Evolutionary conservation across 2,888 invertebrate genomes (phyloP).

Genomic region (Salpingus planirostris): DNA sequence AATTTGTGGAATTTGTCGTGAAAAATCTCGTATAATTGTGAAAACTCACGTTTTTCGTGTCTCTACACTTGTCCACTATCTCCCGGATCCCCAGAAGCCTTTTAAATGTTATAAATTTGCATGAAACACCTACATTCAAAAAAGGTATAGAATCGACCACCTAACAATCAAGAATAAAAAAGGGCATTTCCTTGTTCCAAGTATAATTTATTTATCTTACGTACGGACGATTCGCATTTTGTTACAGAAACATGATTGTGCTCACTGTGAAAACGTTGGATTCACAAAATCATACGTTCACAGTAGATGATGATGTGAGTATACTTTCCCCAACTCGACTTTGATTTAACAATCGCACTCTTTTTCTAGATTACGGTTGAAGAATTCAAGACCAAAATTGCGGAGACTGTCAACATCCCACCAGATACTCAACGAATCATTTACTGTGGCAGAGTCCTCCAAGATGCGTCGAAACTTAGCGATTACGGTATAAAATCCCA

Average conservation of each 20-base stretch:
- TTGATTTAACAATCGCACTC: not conserved
- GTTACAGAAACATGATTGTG: conserved; percentile 55
- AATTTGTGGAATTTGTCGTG: too few species aligned
- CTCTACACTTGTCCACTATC: too few species aligned
- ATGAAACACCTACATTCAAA: too few species aligned
- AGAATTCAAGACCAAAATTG: conserved; percentile 72
- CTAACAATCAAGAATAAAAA: too few species aligned
- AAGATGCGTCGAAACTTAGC: conserved; percentile 75
- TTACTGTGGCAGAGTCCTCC: conserved; percentile 87
- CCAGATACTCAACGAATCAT: conserved; percentile 82
- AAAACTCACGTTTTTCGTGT: too few species aligned
- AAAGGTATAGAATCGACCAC: too few species aligned
- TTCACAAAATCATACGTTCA: conserved; percentile 74
- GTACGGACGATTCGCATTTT: too few species aligned
- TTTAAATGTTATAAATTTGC: too few species aligned
- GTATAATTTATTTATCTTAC: too few species aligned
- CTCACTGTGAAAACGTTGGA: conserved; percentile 85
- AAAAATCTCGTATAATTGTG: too few species aligned
- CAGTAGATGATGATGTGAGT: conserved; percentile 79
- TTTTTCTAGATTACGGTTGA: conserved; percentile 63
- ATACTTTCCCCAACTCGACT: conserved; percentile 11
- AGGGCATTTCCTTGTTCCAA: too few species aligned
- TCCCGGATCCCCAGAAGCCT: too few species aligned
- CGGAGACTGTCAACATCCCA: conserved; percentile 68
- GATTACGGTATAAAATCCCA: conserved; percentile 85